Conservation (phyloP, 2,113 vertebrate species). For the Eleginops maclovinus region DNA sequence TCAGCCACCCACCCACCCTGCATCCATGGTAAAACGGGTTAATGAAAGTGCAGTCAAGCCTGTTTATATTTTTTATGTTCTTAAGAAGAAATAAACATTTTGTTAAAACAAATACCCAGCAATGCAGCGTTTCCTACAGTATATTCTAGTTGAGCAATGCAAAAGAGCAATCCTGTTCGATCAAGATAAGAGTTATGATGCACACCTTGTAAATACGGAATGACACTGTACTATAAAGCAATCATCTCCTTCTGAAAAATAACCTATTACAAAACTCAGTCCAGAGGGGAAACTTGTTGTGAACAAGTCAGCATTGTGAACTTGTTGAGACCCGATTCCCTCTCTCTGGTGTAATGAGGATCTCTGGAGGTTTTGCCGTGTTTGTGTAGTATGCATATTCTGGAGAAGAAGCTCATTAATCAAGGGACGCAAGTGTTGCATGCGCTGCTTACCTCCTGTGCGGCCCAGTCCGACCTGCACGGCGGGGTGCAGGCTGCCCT, state of each 20-base stretch:
- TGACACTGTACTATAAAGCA: neutral
- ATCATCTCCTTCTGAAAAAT: neutral
- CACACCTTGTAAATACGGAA: neutral
- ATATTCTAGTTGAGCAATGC: neutral
- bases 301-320: conserved; percentile 24
- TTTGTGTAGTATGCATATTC: conserved; percentile 13
- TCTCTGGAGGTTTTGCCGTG: conserved; percentile 31
- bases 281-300: conserved; percentile 39
- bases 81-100: too few relatives aligned
- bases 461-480: conserved; percentile 94
- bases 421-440: neutral
- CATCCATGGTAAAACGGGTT: too few relatives aligned
- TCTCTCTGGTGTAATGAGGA: conserved; percentile 28
- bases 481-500: conserved; percentile 95
- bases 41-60: too few relatives aligned
- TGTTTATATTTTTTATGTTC: too few relatives aligned
- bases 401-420: neutral
- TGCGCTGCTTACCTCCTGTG: conserved; percentile 89
- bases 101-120: neutral
- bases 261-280: conserved; percentile 3
- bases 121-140: neutral
- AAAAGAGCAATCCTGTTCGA: neutral
- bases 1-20: too few relatives aligned
- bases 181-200: neutral
- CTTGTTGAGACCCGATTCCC: conserved; percentile 49